Evolutionary conservation across 2,113 vertebrate species (phyloP).

Genomic region (Mesembrinibis cayennensis): DNA sequence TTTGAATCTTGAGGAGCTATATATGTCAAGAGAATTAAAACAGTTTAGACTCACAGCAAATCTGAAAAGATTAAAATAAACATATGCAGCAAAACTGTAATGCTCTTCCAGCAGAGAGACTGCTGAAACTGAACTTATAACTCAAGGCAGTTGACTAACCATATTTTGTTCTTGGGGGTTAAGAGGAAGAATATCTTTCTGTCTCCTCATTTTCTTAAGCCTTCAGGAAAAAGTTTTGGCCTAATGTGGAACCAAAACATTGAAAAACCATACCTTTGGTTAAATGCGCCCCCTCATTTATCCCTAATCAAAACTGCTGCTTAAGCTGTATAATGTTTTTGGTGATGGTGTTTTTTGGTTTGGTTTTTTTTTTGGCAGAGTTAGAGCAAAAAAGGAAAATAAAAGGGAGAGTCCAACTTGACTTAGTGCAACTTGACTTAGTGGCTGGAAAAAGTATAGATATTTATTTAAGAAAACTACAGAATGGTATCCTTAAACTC

Average conservation of each 20-base stretch:
- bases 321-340: not conserved
- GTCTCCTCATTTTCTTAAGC: not conserved
- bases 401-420: not conserved
- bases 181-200: not conserved
- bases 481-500: not conserved
- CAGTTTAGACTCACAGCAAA: not conserved
- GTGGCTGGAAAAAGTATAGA: not conserved
- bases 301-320: not conserved
- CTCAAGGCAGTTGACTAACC: not conserved
- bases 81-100: not conserved
- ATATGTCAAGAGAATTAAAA: not conserved
- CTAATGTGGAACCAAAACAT: not conserved
- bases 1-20: not conserved
- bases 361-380: not conserved
- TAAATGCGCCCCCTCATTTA: accelerated
- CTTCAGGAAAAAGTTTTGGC: not conserved
- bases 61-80: not conserved
- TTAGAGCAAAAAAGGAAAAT: not conserved
- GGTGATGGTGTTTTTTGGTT: not conserved
- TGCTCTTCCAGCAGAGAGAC: not conserved
- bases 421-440: not conserved
- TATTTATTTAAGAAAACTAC: not conserved
- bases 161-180: not conserved
- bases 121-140: not conserved
- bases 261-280: not conserved